Percentiles rank a stretch among this genome's conserved stretches.
Conservation (phyloP, 2,797 vertebrate genomes). For the Esox masquinongy region DNA sequence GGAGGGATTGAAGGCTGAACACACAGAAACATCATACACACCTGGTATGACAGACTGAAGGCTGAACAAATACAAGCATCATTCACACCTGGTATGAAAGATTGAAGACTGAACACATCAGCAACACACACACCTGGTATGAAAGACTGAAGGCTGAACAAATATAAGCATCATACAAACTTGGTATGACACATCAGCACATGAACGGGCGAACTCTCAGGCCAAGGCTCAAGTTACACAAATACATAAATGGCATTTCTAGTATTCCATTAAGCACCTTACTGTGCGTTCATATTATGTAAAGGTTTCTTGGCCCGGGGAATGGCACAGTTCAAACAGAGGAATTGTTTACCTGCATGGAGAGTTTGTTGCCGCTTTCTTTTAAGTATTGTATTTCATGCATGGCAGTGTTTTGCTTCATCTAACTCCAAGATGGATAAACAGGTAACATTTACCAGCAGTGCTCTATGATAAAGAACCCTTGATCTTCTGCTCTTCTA, state of each 20-base stretch:
- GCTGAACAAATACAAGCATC: too few species aligned
- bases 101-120: too few species aligned
- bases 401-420: conserved; percentile 33
- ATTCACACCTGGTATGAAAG: too few species aligned
- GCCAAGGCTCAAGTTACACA: neutral
- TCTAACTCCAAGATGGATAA: conserved; percentile 47
- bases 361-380: conserved; percentile 40
- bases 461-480: conserved; percentile 37
- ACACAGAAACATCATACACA: too few species aligned
- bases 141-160: too few species aligned
- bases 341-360: conserved; percentile 40
- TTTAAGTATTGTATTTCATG: neutral
- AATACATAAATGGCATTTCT: neutral
- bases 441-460: conserved; percentile 49
- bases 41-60: too few species aligned
- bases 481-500: conserved; percentile 45
- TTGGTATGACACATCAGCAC: too few species aligned
- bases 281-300: neutral
- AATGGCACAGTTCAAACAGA: neutral
- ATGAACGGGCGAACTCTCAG: too few species aligned
- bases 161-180: too few species aligned
- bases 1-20: neutral
- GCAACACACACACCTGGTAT: too few species aligned
- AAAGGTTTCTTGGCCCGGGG: neutral
- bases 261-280: neutral